A percentile compares a stretch with the other conserved stretches of the same genome.
Evolutionary conservation across 2,888 invertebrate species (phyloP).

Genomic region (Pycnomerus fuliginosus): DNA sequence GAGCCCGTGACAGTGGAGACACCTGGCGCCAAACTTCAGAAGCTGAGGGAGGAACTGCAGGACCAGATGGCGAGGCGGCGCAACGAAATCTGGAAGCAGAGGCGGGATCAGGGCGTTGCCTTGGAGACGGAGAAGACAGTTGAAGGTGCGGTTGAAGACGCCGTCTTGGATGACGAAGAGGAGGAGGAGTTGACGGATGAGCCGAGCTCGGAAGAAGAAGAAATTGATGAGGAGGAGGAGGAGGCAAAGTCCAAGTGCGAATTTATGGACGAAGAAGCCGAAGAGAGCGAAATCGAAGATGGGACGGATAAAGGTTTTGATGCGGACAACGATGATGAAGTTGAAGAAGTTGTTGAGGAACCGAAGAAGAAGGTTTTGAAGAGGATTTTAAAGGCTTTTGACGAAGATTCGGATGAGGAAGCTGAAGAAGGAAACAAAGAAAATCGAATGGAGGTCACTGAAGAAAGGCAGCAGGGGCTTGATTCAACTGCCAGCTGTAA

Average conservation of each 20-base stretch:
- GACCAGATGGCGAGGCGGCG: constrained; percentile 70
- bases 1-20: constrained; percentile 52
- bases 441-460: background rate
- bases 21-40: constrained; percentile 71
- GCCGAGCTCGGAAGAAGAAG: constrained; percentile 47
- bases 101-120: constrained; percentile 41
- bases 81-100: constrained; percentile 68
- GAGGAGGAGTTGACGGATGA: constrained; percentile 58
- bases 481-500: constrained; percentile 29
- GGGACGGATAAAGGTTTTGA: constrained; percentile 24
- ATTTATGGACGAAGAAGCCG: constrained; percentile 47
- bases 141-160: constrained; percentile 40
- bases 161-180: constrained; percentile 55
- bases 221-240: constrained; percentile 40
- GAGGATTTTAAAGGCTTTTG: constrained; percentile 43
- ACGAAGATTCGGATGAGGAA: constrained; percentile 46
- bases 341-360: constrained; percentile 25
- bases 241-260: constrained; percentile 32
- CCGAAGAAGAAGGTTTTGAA: constrained; percentile 36
- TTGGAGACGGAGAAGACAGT: constrained; percentile 9
- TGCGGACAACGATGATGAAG: constrained; percentile 15
- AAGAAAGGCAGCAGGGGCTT: too few relatives aligned
- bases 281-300: constrained; percentile 11
- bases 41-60: constrained; percentile 69
- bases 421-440: background rate